Percentiles rank a stretch among this genome's conserved stretches.
These are phyloP conservation scores for Ctenopoma multispine DNA, from an alignment of 2,797 vertebrate genomes.

Conservation along the genomic window DNA sequence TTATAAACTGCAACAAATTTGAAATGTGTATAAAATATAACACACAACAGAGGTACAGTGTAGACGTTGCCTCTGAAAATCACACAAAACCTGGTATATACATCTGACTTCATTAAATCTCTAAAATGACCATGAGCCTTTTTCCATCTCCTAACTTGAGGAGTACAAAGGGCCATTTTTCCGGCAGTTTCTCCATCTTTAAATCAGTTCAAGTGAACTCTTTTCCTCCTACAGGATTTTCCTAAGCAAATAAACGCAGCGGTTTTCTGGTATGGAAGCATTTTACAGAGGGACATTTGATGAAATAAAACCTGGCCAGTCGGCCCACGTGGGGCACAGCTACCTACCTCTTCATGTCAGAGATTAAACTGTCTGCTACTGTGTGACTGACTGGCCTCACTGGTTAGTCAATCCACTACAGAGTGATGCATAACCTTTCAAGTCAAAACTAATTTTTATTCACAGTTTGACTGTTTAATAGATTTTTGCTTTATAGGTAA, in stretches of 20 bases:
- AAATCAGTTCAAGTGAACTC: conserved; percentile 60
- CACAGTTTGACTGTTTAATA: background rate
- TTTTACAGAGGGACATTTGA: conserved; percentile 66
- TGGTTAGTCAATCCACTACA: conserved; percentile 1
- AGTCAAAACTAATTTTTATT: background rate
- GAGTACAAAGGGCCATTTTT: conserved; percentile 71
- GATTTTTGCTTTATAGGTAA: background rate
- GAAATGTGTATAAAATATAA: background rate
- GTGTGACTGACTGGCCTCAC: conserved; percentile 44
- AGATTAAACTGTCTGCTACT: conserved; percentile 70
- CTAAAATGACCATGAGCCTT: conserved; percentile 50
- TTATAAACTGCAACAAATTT: background rate
- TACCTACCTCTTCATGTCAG: conserved; percentile 69
- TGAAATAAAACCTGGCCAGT: conserved; percentile 68
- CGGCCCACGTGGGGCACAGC: conserved; percentile 53
- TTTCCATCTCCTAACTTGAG: conserved; percentile 58
- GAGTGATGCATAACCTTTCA: conserved; percentile 5
- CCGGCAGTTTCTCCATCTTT: conserved; percentile 48
- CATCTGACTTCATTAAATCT: conserved; percentile 55
- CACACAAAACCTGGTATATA: conserved; percentile 39
- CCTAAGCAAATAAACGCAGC: conserved; percentile 66
- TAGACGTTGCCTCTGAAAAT: conserved; percentile 8
- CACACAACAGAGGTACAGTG: background rate
- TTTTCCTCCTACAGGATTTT: conserved; percentile 71
- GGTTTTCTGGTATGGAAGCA: conserved; percentile 67